A percentile compares a stretch with the other conserved stretches of the same genome.
These are phyloP conservation scores for Erynnis tages DNA, from an alignment of 2,888 invertebrate genomes.

Conservation along the genomic window DNA sequence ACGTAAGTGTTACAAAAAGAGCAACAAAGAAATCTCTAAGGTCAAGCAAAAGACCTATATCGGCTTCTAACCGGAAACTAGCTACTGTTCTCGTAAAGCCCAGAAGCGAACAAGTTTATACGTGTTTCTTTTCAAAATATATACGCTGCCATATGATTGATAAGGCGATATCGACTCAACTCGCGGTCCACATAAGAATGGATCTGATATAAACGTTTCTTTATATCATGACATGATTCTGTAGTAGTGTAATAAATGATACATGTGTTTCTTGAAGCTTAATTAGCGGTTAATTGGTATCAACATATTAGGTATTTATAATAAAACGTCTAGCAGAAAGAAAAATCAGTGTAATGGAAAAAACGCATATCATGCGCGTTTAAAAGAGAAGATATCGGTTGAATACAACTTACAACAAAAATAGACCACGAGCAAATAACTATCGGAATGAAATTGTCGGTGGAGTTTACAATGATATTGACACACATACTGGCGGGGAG, in stretches of 20 bases:
- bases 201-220: slow-evolving; percentile 7
- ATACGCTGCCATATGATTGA: slow-evolving; percentile 16
- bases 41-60: slow-evolving; percentile 14
- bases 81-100: slow-evolving; percentile 2
- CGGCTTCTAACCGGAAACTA: slow-evolving; percentile 13
- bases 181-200: slow-evolving; percentile 17
- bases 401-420: too few relatives aligned
- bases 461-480: slow-evolving; percentile 29
- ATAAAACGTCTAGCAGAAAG: background rate
- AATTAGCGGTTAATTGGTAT: background rate
- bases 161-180: slow-evolving; percentile 11
- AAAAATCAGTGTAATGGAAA: too few relatives aligned
- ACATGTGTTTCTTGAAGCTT: background rate
- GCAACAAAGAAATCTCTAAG: slow-evolving; percentile 22
- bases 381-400: too few relatives aligned
- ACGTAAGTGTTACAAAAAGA: slow-evolving; percentile 14
- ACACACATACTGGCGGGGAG: slow-evolving; percentile 29
- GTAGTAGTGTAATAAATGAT: slow-evolving; percentile 4
- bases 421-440: background rate
- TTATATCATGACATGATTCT: slow-evolving; percentile 10
- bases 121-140: slow-evolving; percentile 18
- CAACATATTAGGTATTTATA: too few relatives aligned
- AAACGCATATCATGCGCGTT: too few relatives aligned
- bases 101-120: slow-evolving; percentile 9
- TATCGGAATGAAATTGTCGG: background rate